Conservation (phyloP, 2,113 vertebrate genomes). For the Calyptomena viridis region DNA sequence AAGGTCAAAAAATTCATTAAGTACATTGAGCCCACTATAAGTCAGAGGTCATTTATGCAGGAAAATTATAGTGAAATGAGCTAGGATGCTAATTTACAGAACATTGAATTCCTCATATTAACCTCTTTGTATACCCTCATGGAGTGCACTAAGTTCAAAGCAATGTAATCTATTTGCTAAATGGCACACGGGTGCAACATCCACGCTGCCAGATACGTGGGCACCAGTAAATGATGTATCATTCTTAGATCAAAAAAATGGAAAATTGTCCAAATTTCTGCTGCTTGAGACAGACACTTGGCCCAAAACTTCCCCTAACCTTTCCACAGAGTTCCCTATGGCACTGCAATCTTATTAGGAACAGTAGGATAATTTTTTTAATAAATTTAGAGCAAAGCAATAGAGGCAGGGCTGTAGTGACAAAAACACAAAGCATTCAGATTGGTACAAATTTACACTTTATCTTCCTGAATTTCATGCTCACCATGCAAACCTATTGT, state of each 20-base stretch:
- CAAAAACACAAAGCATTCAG: background rate
- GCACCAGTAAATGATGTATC: background rate
- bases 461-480: background rate
- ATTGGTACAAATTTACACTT: fast-evolving
- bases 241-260: background rate
- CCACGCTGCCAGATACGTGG: background rate
- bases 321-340: background rate
- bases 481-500: too few relatives aligned
- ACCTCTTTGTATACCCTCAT: background rate
- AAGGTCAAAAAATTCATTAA: background rate
- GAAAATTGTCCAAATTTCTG: background rate
- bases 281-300: background rate
- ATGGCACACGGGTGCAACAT: background rate
- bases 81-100: background rate
- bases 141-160: background rate
- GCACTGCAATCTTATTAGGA: background rate
- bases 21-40: background rate
- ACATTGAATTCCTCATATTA: background rate
- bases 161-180: background rate
- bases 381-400: background rate
- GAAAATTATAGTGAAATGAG: background rate
- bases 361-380: background rate
- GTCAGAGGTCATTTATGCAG: background rate
- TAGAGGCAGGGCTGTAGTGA: background rate
- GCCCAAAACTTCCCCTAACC: background rate